Base-by-base conservation (phyloP, 1,140 invertebrate genomes). In the Rhysida immarginata region DNA sequence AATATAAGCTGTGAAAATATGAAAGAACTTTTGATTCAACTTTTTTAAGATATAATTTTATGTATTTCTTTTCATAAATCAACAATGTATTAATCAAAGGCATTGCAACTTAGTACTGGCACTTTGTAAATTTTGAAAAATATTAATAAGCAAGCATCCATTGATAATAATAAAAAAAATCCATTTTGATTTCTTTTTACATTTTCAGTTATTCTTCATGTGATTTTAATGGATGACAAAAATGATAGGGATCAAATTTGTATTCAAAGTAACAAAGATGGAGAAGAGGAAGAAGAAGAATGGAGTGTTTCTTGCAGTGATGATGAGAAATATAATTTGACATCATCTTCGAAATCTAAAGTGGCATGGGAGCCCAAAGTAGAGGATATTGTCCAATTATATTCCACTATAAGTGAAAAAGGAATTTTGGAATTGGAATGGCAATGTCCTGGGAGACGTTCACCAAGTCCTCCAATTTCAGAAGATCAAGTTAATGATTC, bases 181-280 rank as follows among this genome's bases (percentile, higher is more conserved):
- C n/a, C n/a, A n/a, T n/a, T n/a, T n/a, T n/a, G n/a, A n/a, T n/a
- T n/a, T n/a, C n/a, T n/a, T n/a, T n/a, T n/a, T n/a, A n/a, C n/a
- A n/a, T n/a, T n/a, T n/a, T n/a, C n/a, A n/a, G n/a, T n/a, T n/a
- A n/a, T n/a, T n/a, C n/a, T n/a, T n/a, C n/a, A n/a, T n/a, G n/a
- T n/a, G n/a, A n/a, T n/a, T n/a, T n/a, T n/a, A n/a, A 51, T 51
- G 49, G 49, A 51, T 27, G 49, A 51, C 8, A 51, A 51, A 27
- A 14, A 25, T 8, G 49, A 51, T 13, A 51, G 21, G 20, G 49
- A 51, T 21, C 49, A 51, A 26, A 51, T 51, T 25, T 51, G 49
- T 27, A 51, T 51, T 27, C 49, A 51, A 51, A 46, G 44, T 20
- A 46, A 8, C 3, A 51, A 51, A 51, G 49, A 51, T 11, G 44